Evolutionary conservation across 2,888 invertebrate species (phyloP).

Genomic region (Blastobasis adustella): DNA sequence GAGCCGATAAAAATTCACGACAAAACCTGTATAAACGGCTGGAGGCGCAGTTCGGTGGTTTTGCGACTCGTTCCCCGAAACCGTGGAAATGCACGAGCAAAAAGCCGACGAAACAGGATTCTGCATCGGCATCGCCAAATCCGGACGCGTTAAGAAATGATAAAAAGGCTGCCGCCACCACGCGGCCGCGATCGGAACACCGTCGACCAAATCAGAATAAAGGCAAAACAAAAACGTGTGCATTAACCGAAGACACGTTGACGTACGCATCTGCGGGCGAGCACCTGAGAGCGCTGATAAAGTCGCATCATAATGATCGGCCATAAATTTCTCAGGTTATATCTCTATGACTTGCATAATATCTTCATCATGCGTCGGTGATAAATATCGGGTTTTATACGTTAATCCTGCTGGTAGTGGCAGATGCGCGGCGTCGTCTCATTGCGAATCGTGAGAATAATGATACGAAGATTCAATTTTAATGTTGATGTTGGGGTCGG

Average conservation of each 20-base stretch:
- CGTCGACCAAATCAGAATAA: slow-evolving; percentile 36
- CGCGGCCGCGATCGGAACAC: slow-evolving; percentile 30
- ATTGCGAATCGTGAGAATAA: slow-evolving; percentile 30
- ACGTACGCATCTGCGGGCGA: no score
- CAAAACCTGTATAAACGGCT: slow-evolving; percentile 69
- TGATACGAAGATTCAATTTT: slow-evolving; percentile 44
- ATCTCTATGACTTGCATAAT: slow-evolving; percentile 35
- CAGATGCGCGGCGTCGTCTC: slow-evolving; percentile 26
- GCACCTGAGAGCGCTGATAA: slow-evolving; percentile 8
- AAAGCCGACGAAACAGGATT: slow-evolving; percentile 69
- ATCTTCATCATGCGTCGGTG: slow-evolving; percentile 23
- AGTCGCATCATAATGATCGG: slow-evolving; percentile 24
- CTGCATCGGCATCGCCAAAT: slow-evolving; percentile 69
- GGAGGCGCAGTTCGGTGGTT: slow-evolving; percentile 62
- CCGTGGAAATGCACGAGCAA: slow-evolving; percentile 65
- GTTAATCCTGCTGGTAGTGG: slow-evolving; percentile 16
- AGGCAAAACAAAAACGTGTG: slow-evolving; percentile 23
- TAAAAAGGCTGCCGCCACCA: slow-evolving; percentile 61
- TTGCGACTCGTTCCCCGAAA: slow-evolving; percentile 65
- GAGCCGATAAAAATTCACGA: slow-evolving; percentile 65
- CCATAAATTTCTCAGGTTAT: slow-evolving; percentile 23
- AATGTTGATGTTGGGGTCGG: slow-evolving; percentile 28
- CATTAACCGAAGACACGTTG: slow-evolving; percentile 27
- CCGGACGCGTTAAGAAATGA: slow-evolving; percentile 71
- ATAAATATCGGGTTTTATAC: slow-evolving; percentile 20